Base-by-base conservation (phyloP, 1,140 invertebrate genomes). In the Ectropis grisescens region DNA sequence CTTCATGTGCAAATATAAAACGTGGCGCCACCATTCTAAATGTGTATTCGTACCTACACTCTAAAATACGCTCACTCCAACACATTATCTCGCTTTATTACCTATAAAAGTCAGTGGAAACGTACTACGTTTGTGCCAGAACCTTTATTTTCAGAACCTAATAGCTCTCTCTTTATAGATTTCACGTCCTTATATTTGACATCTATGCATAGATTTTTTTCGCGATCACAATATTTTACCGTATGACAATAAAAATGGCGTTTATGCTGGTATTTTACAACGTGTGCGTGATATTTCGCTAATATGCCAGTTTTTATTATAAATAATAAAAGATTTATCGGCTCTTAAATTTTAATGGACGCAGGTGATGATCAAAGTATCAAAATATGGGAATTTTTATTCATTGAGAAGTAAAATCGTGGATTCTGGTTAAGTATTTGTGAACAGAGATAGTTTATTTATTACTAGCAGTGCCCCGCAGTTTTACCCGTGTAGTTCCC, bases 1-100 rank as follows among this genome's bases (percentile, higher is more conserved):
- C 16, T 19, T 4, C 16, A 19, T 19, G 3, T 3, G 16, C 16
- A 4, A 19, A 19, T 19, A 19, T 19, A 3, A n/a, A 8, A 8
- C 16, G 16, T 8, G 16, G 16, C 64, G 57, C 65, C 65, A 61
- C 52, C 31, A 37, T 47, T 64, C 69, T 80, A 80, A 80, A 78
- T 80, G 71, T 80, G 75, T 80, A 71, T 70, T n/a, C n/a, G n/a
- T n/a, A n/a, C n/a, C n/a, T n/a, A n/a, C 51, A 71, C 67, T 71
- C 71, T 60, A 62, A 78, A 80, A 78, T 76, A 76, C 69, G 61
- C 71, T 69, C 61, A 65, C 67, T 56, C 66, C 60, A 50, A 59
- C 70, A 75, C 68, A 80, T 80, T 80, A 80, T 74, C 66, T 71
- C 58, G 51, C 62, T 80, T 80, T 80, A 80, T 75, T 58, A 80